These are phyloP conservation scores for Sigmodon hispidus DNA, from an alignment of 2,113 vertebrate genomes.

Conservation along the genomic window DNA sequence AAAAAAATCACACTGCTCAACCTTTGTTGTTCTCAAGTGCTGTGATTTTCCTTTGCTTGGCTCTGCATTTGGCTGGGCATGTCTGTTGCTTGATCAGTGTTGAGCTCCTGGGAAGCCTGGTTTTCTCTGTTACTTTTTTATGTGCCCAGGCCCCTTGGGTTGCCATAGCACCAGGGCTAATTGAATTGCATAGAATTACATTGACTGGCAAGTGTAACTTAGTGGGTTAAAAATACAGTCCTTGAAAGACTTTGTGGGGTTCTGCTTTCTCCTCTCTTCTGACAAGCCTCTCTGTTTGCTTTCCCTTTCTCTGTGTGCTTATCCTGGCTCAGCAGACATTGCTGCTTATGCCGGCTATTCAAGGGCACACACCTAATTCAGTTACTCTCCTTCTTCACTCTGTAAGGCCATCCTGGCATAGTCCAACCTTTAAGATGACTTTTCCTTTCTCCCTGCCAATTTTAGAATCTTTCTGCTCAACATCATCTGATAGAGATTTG, in stretches of 20 bases:
- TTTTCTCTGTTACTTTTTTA: not conserved
- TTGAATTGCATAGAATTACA: not conserved
- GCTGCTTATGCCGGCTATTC: not conserved
- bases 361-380: constrained; percentile 30
- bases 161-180: not conserved
- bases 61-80: not conserved
- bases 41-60: not conserved
- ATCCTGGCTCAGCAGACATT: not conserved
- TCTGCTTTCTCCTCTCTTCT: not conserved
- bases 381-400: not conserved
- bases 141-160: not conserved
- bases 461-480: constrained; percentile 72
- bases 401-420: constrained; percentile 57
- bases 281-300: not conserved
- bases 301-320: not conserved
- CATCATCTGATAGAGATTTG: constrained; percentile 79
- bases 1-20: not conserved
- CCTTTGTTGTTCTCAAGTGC: not conserved
- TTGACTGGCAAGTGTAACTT: not conserved
- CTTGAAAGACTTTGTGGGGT: not conserved
- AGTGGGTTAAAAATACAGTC: not conserved
- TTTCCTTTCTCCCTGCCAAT: constrained; percentile 73
- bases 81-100: not conserved
- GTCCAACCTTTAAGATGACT: constrained; percentile 58
- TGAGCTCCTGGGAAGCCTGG: not conserved